Percentiles rank a stretch among this genome's conserved stretches.
Evolutionary conservation across 2,113 vertebrate species (phyloP).

Genomic region (Percina caprodes): DNA sequence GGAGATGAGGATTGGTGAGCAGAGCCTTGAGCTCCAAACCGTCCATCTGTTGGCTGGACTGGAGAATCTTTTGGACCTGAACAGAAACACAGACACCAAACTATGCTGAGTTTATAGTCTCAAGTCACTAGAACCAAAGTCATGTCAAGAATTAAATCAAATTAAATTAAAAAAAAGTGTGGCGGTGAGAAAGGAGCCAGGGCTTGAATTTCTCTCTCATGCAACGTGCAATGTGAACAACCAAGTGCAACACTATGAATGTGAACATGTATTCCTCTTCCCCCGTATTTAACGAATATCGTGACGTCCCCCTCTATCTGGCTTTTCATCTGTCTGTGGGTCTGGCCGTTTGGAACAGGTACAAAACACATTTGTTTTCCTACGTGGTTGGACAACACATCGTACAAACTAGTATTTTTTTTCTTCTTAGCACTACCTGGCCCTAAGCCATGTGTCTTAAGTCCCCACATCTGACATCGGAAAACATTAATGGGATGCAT

Average conservation of each 20-base stretch:
- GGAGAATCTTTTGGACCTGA: slow-evolving; percentile 92
- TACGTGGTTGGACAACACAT: background rate
- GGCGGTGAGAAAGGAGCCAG: background rate
- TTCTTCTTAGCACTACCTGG: background rate
- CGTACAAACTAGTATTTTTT: background rate
- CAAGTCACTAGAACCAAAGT: background rate
- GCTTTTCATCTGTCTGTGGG: background rate
- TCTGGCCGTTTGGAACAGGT: background rate
- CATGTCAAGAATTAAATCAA: background rate
- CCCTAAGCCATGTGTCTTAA: background rate
- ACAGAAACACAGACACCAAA: slow-evolving; percentile 32
- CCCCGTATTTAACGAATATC: background rate
- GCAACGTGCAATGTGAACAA: no score
- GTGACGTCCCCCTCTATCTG: background rate
- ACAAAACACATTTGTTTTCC: background rate
- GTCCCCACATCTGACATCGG: background rate
- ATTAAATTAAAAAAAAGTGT: no score
- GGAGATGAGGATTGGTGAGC: slow-evolving; percentile 91
- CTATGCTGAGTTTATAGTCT: background rate
- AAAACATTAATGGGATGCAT: background rate
- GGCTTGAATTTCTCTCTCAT: background rate
- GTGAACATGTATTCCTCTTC: background rate
- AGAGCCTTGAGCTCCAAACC: slow-evolving; percentile 91
- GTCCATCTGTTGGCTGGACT: slow-evolving; percentile 90
- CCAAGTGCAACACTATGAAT: background rate